These are phyloP conservation scores for Pasiphila rectangulata DNA, from an alignment of 2,888 invertebrate species.

Conservation along the genomic window DNA sequence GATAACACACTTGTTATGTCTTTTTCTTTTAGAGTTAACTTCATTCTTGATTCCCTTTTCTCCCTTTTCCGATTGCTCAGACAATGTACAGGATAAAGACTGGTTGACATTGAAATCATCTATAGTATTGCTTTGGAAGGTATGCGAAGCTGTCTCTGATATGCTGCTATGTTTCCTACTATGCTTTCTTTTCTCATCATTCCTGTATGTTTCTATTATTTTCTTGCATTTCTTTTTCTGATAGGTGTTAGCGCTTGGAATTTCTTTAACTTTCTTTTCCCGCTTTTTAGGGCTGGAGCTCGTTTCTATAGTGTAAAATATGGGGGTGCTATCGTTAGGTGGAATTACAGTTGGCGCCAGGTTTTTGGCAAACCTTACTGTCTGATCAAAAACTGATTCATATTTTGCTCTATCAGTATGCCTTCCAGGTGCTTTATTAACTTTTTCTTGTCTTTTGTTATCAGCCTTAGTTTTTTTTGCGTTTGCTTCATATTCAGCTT, in stretches of 20 bases:
- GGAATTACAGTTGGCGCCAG: slow-evolving; percentile 63
- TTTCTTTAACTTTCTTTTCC: slow-evolving; percentile 32
- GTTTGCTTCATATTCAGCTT: slow-evolving; percentile 27
- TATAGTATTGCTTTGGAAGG: slow-evolving; percentile 56
- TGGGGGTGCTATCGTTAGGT: slow-evolving; percentile 44
- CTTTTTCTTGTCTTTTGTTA: slow-evolving; percentile 28
- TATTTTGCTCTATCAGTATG: slow-evolving; percentile 35
- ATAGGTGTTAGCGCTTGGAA: slow-evolving; percentile 16
- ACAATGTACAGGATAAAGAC: slow-evolving; percentile 57
- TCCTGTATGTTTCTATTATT: slow-evolving; percentile 42
- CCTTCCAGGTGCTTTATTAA: slow-evolving; percentile 14
- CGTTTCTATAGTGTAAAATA: slow-evolving; percentile 61
- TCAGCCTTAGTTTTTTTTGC: slow-evolving; percentile 21
- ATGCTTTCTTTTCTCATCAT: slow-evolving; percentile 34
- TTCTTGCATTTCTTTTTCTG: slow-evolving; percentile 40
- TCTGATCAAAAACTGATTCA: slow-evolving; percentile 56
- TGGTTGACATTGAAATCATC: slow-evolving; percentile 64
- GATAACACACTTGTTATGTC: slow-evolving; percentile 41
- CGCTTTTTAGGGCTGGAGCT: slow-evolving; percentile 41
- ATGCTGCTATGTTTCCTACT: slow-evolving; percentile 43
- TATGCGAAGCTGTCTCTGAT: slow-evolving; percentile 49
- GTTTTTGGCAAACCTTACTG: slow-evolving; percentile 62
- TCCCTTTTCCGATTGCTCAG: slow-evolving; percentile 55
- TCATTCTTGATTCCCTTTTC: slow-evolving; percentile 44
- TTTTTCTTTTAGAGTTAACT: slow-evolving; percentile 36